Evolutionary conservation across 2,797 vertebrate genomes (phyloP), one percentile per base, ranked within the genome.

Genomic region (Diplodus sargus): DNA sequence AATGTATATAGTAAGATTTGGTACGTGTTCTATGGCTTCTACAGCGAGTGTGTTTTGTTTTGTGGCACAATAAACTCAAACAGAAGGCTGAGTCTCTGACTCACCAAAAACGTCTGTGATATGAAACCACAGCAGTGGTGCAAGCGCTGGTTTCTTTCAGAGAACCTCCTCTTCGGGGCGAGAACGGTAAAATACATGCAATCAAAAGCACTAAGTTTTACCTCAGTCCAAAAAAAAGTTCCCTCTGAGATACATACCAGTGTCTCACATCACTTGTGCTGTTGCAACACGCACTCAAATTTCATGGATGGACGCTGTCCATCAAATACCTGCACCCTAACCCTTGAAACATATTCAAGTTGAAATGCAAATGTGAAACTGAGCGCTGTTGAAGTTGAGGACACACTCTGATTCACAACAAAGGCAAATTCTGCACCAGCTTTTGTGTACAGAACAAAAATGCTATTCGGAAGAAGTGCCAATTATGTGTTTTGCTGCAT

Each of bases 141-240:
- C 63, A 54, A 84, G 71, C 0, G 0, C 81, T 87, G 85, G 34
- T 86, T 89, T 88, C 67, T 87, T 64, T 89, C 78, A 85, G 56
- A 81, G 48, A 79, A 82, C 71, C 59, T 84, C 39, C 61, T 79
- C 59, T 68, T 70, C 53, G 17, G 48, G 58, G 48, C 5, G 14
- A 82, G 62, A 83, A 78, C 16, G 20, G 68, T 52, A 85, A 87
- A 86, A 73, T 23, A 66, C 23, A 61, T 74, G 63, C 53, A 59
- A 73, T 74, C 54, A 72, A 85, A 85, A 88, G 83, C 64, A 78
- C 48, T 28, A 60, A 66, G 71, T 68, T 70, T 81, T 53, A 68
- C 0, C 51, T 74, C 65, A 47, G 66, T 63, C 71, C 17, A 83
- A 70, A 79, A 61, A 85, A 79, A 83, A 79, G 84, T 83, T 78